Evolutionary conservation across 2,888 invertebrate genomes (phyloP).

Genomic region (Cryptocheilus praepositus): DNA sequence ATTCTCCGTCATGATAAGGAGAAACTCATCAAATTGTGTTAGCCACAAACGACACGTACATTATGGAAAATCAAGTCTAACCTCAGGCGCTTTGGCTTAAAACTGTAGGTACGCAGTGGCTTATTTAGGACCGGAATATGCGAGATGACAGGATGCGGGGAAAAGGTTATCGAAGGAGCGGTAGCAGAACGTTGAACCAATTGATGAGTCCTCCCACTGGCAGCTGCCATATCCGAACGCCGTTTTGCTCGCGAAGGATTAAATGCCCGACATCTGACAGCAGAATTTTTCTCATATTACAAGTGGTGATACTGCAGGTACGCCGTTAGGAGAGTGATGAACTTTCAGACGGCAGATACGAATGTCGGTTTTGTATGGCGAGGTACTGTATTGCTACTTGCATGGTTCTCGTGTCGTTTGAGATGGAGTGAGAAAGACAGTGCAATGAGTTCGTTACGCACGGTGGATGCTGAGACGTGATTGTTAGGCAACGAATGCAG

Average conservation of each 20-base stretch:
- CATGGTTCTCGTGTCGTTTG: no score
- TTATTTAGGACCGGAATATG: slow-evolving; percentile 68
- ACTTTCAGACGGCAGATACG: no score
- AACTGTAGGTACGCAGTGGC: slow-evolving; percentile 71
- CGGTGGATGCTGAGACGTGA: no score
- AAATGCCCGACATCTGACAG: slow-evolving; percentile 71
- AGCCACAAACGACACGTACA: slow-evolving; percentile 60
- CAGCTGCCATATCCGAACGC: slow-evolving; percentile 61
- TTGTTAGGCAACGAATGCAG: no score
- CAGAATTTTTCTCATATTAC: slow-evolving; percentile 53
- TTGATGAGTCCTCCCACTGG: slow-evolving; percentile 59
- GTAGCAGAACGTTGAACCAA: slow-evolving; percentile 70
- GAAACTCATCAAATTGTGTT: slow-evolving; percentile 43
- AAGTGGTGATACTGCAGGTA: slow-evolving; percentile 21
- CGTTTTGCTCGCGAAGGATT: slow-evolving; percentile 70
- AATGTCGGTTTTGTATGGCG: no score
- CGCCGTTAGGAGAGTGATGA: no score
- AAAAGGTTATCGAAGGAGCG: slow-evolving; percentile 66
- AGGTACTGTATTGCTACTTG: no score
- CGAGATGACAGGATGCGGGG: slow-evolving; percentile 62
- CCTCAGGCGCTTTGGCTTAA: slow-evolving; percentile 73
- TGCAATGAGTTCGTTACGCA: no score
- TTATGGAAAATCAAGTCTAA: slow-evolving; percentile 65
- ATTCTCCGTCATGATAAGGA: slow-evolving; percentile 26
- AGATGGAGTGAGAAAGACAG: no score